These are phyloP conservation scores for Lamprotornis superbus DNA, from an alignment of 2,113 vertebrate genomes.

Conservation along the genomic window DNA sequence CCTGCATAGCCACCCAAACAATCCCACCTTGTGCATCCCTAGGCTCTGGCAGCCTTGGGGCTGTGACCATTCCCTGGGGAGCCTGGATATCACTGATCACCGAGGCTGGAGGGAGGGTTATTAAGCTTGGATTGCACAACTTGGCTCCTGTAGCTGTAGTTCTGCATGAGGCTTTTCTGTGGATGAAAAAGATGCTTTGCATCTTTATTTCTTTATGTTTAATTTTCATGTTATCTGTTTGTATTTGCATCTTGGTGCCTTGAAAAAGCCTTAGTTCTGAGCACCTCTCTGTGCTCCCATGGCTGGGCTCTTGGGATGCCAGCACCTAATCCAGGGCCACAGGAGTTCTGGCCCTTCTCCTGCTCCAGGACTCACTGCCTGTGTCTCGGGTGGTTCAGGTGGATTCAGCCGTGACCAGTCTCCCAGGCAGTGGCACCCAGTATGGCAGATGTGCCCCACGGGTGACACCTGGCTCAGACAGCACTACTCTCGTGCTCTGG, in stretches of 20 bases:
- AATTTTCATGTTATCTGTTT: not conserved
- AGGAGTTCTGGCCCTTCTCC: not conserved
- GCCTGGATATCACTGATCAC: not conserved
- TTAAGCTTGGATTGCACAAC: not conserved
- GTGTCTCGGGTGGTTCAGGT: fast-evolving
- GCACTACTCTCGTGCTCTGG: fast-evolving
- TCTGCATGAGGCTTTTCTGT: not conserved
- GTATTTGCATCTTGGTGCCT: not conserved
- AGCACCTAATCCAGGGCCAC: not conserved
- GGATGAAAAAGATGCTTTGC: not conserved
- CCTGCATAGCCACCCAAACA: not conserved
- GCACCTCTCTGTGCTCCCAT: not conserved
- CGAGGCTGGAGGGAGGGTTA: not conserved
- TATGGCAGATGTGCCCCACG: fast-evolving
- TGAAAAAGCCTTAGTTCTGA: not conserved
- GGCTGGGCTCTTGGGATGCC: not conserved
- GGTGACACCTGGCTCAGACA: not conserved
- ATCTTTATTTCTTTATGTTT: not conserved
- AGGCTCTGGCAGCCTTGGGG: not conserved
- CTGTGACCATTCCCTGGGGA: not conserved
- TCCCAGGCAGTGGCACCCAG: fast-evolving
- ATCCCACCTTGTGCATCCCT: not conserved
- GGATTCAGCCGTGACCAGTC: fast-evolving
- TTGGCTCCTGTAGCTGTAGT: not conserved
- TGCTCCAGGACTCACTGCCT: not conserved